phyloP scores from a whole-genome alignment of 2,113 vertebrate species.

The Oryctolagus cuniculus region mOryCun1.1 NC_091451.1:21970501-21971000 shows the following conservation, averaged over 20 bases:
- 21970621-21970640: background rate
- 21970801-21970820: conserved; percentile 82
- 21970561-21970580: background rate
- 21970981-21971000: conserved; percentile 59
- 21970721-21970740: background rate
- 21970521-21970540: background rate
- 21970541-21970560: background rate
- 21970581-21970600: background rate
- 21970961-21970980: conserved; percentile 59
- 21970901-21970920: conserved; percentile 93
- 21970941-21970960: conserved; percentile 93
- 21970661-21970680: background rate
- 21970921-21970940: conserved; percentile 96
- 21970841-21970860: conserved; percentile 54
- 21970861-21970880: conserved; percentile 88
- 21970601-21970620: background rate
- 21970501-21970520: background rate
- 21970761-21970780: conserved; percentile 50
- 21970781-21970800: conserved; percentile 78
- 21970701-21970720: conserved; percentile 16
- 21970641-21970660: background rate
- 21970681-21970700: background rate
- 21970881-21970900: conserved; percentile 87
- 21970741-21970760: conserved; percentile 50
- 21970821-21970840: background rate